Evolutionary conservation across 2,113 vertebrate species (phyloP).

Genomic region (Rhinichthys klamathensis): DNA sequence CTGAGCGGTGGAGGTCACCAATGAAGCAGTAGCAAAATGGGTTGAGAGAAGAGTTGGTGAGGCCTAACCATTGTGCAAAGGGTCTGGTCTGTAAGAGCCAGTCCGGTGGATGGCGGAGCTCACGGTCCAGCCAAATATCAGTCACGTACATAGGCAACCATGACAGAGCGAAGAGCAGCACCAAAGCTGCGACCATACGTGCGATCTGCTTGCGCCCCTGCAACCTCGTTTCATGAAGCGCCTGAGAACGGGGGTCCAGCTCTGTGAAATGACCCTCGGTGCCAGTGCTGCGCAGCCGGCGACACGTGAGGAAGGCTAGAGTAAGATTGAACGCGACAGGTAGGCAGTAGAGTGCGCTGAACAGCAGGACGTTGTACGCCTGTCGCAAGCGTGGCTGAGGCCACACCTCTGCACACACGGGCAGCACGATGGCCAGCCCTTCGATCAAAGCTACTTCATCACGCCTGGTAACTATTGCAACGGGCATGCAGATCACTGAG

Average conservation of each 20-base stretch:
- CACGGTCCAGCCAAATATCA: conserved; percentile 73
- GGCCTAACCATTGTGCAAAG: conserved; percentile 72
- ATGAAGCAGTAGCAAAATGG: conserved; percentile 75
- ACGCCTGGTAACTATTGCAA: conserved; percentile 60
- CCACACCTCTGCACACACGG: conserved; percentile 71
- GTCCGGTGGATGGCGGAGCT: conserved; percentile 62
- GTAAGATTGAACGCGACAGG: conserved; percentile 71
- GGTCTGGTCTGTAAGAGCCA: conserved; percentile 69
- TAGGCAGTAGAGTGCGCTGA: conserved; percentile 69
- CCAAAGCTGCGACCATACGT: conserved; percentile 73
- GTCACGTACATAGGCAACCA: conserved; percentile 72
- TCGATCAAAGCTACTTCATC: conserved; percentile 73
- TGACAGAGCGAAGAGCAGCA: conserved; percentile 69
- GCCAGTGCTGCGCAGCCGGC: conserved; percentile 60
- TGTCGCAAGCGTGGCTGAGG: conserved; percentile 64
- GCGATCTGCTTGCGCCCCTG: conserved; percentile 69
- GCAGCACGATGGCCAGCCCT: conserved; percentile 66
- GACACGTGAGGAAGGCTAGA: conserved; percentile 67
- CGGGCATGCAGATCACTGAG: conserved; percentile 66
- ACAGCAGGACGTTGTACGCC: conserved; percentile 71
- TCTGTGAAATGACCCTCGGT: conserved; percentile 54
- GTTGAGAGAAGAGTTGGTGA: conserved; percentile 73
- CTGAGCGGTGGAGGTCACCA: conserved; percentile 70
- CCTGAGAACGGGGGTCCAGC: conserved; percentile 50
- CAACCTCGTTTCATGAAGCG: conserved; percentile 57